Evolutionary conservation across 2,888 invertebrate genomes (phyloP).

Genomic region (Antitype chi): DNA sequence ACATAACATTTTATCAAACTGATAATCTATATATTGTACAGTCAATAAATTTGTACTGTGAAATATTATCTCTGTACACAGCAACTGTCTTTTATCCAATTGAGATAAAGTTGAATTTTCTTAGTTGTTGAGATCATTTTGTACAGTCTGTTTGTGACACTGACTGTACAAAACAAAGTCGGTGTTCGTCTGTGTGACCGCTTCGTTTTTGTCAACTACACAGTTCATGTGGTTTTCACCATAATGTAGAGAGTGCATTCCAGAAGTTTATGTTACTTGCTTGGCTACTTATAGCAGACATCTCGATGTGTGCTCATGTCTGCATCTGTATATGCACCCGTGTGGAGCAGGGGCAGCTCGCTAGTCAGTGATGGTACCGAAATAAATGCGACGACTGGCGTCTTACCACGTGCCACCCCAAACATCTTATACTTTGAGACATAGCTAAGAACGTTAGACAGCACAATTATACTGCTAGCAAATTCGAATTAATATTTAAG

Average conservation of each 20-base stretch:
- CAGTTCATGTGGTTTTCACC: too few relatives aligned
- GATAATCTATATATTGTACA: too few relatives aligned
- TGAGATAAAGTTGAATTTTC: too few relatives aligned
- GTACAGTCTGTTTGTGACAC: too few relatives aligned
- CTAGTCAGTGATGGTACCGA: not conserved
- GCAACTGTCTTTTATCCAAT: too few relatives aligned
- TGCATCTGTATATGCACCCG: not conserved
- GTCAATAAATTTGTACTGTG: too few relatives aligned
- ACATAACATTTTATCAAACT: not conserved
- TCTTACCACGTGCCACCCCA: not conserved
- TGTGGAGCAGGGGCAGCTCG: not conserved
- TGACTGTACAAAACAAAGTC: too few relatives aligned
- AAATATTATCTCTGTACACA: too few relatives aligned
- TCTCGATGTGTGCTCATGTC: not conserved
- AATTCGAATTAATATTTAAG: not conserved
- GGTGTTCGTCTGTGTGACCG: too few relatives aligned
- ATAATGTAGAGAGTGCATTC: not conserved
- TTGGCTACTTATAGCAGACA: too few relatives aligned
- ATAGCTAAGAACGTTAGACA: not conserved
- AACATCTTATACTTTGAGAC: not conserved
- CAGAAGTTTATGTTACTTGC: too few relatives aligned
- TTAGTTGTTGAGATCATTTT: not conserved
- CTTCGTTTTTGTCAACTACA: too few relatives aligned
- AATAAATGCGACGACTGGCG: not conserved
- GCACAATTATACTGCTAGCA: not conserved